Percentiles rank a stretch among this genome's conserved stretches.
These are phyloP conservation scores for Clistopyga incitator DNA, from an alignment of 2,888 invertebrate genomes.

Conservation along the genomic window DNA sequence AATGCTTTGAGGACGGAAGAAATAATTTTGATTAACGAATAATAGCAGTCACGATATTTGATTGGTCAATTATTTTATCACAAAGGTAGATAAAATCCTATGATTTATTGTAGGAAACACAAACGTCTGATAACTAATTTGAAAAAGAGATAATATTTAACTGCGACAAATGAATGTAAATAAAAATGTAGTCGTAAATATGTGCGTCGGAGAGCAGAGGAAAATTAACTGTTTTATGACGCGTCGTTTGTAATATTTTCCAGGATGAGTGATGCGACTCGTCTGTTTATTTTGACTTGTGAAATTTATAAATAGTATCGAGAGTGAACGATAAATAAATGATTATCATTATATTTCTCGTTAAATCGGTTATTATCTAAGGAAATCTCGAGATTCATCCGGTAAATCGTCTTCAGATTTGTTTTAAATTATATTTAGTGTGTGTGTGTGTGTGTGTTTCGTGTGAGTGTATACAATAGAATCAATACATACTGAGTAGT, in stretches of 20 bases:
- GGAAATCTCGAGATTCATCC: conserved; percentile 39
- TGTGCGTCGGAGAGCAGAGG: conserved; percentile 41
- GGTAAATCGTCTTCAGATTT: conserved; percentile 51
- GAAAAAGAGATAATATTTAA: background rate
- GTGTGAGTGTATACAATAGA: conserved; percentile 49
- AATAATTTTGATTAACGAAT: background rate
- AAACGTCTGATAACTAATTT: background rate
- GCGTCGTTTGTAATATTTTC: background rate
- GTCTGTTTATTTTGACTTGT: conserved; percentile 3
- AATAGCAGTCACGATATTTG: background rate
- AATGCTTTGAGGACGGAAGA: conserved; percentile 15
- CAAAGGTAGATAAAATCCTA: conserved; percentile 3
- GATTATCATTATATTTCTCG: conserved; percentile 43
- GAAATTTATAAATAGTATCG: conserved; percentile 21
- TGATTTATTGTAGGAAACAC: background rate
- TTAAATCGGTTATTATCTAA: conserved; percentile 58
- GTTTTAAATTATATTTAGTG: conserved; percentile 55
- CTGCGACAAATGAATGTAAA: background rate
- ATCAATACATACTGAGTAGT: conserved; percentile 61
- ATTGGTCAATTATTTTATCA: conserved; percentile 4
- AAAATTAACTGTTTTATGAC: conserved; percentile 32
- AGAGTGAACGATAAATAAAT: conserved; percentile 20
- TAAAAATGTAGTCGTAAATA: conserved; percentile 2
- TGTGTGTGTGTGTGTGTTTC: conserved; percentile 10
- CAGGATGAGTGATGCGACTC: background rate